Conservation (phyloP, 2,888 invertebrate genomes). For the Stegana nigrithorax region DNA sequence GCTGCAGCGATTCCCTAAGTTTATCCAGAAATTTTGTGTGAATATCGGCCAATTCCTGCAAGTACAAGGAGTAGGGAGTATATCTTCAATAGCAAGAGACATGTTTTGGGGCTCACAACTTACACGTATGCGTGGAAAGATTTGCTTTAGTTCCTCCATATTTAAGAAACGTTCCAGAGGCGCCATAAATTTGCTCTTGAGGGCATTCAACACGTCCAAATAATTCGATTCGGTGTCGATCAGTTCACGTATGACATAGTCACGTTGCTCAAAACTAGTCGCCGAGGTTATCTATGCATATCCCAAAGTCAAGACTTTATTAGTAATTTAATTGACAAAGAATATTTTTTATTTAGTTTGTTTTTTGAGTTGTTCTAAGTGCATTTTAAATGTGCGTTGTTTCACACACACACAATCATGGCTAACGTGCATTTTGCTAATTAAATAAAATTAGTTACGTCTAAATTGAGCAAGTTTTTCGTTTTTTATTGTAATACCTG, state of each 20-base stretch:
- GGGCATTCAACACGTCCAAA: slow-evolving; percentile 89
- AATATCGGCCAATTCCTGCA: slow-evolving; percentile 84
- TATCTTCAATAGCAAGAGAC: too few relatives aligned
- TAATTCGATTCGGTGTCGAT: slow-evolving; percentile 98
- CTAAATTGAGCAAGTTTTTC: background rate
- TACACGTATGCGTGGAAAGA: slow-evolving; percentile 93
- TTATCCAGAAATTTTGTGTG: slow-evolving; percentile 88
- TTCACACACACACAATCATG: too few relatives aligned
- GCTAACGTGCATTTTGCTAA: slow-evolving; percentile 25
- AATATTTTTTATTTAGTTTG: too few relatives aligned
- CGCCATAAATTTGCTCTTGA: slow-evolving; percentile 82
- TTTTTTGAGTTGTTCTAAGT: too few relatives aligned
- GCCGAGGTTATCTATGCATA: slow-evolving; percentile 66
- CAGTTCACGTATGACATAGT: slow-evolving; percentile 92
- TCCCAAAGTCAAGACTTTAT: background rate
- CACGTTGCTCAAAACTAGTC: slow-evolving; percentile 84
- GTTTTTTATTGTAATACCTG: slow-evolving; percentile 69
- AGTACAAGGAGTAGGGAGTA: slow-evolving; percentile 62
- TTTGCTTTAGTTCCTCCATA: slow-evolving; percentile 79
- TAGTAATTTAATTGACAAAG: background rate
- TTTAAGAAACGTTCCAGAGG: slow-evolving; percentile 80
- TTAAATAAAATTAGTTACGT: background rate
- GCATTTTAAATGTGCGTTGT: too few relatives aligned
- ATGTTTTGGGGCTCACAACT: too few relatives aligned
- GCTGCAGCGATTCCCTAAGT: slow-evolving; percentile 78